Percentiles rank a stretch among this genome's conserved stretches.
Conservation (phyloP, 2,888 invertebrate species). For the Ferdinandea cuprea region DNA sequence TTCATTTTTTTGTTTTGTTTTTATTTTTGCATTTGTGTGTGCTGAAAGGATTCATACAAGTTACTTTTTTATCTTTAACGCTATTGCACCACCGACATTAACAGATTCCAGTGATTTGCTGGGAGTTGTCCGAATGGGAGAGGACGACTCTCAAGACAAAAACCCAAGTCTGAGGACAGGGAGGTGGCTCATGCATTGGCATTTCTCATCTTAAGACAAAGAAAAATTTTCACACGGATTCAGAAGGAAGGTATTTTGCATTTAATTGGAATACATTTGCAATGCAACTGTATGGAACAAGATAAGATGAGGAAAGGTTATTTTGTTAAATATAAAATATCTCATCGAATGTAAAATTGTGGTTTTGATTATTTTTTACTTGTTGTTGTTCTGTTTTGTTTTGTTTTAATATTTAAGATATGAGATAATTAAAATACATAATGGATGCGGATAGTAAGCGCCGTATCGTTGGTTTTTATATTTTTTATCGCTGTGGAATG, state of each 20-base stretch:
- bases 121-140: slow-evolving; percentile 23
- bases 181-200: slow-evolving; percentile 51
- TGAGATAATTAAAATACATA: slow-evolving; percentile 32
- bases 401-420: slow-evolving; percentile 24
- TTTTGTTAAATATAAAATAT: slow-evolving; percentile 58
- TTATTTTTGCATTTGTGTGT: slow-evolving; percentile 43
- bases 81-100: slow-evolving; percentile 72
- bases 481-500: no score
- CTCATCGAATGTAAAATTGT: slow-evolving; percentile 58
- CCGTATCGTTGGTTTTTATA: background rate
- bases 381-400: background rate
- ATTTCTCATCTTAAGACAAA: slow-evolving; percentile 71
- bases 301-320: slow-evolving; percentile 70
- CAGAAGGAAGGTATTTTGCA: slow-evolving; percentile 71
- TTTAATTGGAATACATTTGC: slow-evolving; percentile 75
- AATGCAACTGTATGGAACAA: slow-evolving; percentile 72
- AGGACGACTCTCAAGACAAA: slow-evolving; percentile 6
- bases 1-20: slow-evolving; percentile 20
- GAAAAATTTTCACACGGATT: slow-evolving; percentile 71
- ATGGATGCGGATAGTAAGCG: slow-evolving; percentile 12
- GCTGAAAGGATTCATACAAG: slow-evolving; percentile 68
- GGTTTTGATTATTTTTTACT: slow-evolving; percentile 28
- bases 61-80: slow-evolving; percentile 67
- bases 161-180: background rate
- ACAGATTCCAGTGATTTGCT: slow-evolving; percentile 74